Evolutionary conservation across 2,888 invertebrate species (phyloP).

Genomic region (Lampropteryx suffumata): DNA sequence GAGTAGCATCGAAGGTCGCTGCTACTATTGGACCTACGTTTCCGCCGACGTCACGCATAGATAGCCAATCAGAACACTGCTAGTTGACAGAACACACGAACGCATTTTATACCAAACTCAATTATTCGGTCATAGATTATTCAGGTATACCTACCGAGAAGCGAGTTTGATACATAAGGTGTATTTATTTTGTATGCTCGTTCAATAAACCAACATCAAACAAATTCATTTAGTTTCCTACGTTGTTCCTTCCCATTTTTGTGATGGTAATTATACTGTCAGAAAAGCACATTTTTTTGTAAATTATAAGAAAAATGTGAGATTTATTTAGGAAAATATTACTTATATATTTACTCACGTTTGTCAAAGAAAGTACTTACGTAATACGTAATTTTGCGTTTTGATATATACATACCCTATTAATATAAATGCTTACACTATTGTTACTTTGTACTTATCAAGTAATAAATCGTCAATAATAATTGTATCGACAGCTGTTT

Average conservation of each 20-base stretch:
- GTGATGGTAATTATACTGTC: conserved; percentile 26
- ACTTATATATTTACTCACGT: too few species aligned
- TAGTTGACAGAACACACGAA: conserved; percentile 40
- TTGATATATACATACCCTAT: too few species aligned
- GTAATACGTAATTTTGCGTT: too few species aligned
- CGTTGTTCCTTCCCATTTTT: conserved; percentile 11
- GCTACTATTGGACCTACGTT: conserved; percentile 44
- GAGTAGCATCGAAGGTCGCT: conserved; percentile 45
- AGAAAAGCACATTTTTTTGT: conserved; percentile 21
- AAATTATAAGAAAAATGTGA: neutral
- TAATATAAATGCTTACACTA: too few species aligned
- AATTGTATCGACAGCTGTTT: conserved; percentile 14
- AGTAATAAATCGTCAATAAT: too few species aligned
- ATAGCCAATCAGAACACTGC: conserved; percentile 39
- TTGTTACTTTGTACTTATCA: too few species aligned
- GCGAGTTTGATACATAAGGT: conserved; percentile 24
- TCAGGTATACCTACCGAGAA: conserved; percentile 20
- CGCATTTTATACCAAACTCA: conserved; percentile 40
- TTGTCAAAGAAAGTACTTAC: neutral
- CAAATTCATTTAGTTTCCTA: conserved; percentile 21
- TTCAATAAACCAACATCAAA: conserved; percentile 28
- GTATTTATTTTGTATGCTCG: conserved; percentile 26
- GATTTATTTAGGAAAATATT: neutral
- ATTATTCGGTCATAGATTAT: conserved; percentile 36
- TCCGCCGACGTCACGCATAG: conserved; percentile 41